phyloP scores from a whole-genome alignment of 2,113 vertebrate genomes.

The Chiloscyllium plagiosum region DNA sequence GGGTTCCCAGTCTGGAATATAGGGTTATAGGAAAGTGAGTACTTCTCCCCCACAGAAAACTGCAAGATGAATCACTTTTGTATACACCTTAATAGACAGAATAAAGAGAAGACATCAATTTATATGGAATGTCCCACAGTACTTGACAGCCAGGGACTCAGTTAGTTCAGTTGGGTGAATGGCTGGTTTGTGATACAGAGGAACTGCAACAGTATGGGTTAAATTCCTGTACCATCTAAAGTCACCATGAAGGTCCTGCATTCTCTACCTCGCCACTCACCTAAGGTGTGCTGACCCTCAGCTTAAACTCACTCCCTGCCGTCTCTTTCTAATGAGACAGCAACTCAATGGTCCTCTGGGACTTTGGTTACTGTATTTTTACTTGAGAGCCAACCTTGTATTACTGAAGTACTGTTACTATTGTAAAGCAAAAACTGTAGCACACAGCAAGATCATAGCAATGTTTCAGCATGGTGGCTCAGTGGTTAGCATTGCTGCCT shows the following conservation, averaged over 20 bases:
- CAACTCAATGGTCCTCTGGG: no score
- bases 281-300: no score
- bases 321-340: no score
- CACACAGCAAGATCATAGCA: background rate
- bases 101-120: background rate
- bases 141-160: background rate
- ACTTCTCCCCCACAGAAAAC: background rate
- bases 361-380: no score
- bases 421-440: background rate
- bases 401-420: background rate
- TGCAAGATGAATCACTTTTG: background rate
- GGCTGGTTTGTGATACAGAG: no score
- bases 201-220: no score
- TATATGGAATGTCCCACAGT: background rate
- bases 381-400: background rate
- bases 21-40: background rate
- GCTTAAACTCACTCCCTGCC: no score
- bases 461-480: background rate
- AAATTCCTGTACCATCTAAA: no score
- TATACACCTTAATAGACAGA: background rate
- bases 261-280: no score
- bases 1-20: background rate
- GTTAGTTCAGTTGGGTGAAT: no score
- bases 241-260: no score
- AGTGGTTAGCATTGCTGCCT: no score